Evolutionary conservation across 2,888 invertebrate genomes (phyloP).

Genomic region (Oeneis ivallda): DNA sequence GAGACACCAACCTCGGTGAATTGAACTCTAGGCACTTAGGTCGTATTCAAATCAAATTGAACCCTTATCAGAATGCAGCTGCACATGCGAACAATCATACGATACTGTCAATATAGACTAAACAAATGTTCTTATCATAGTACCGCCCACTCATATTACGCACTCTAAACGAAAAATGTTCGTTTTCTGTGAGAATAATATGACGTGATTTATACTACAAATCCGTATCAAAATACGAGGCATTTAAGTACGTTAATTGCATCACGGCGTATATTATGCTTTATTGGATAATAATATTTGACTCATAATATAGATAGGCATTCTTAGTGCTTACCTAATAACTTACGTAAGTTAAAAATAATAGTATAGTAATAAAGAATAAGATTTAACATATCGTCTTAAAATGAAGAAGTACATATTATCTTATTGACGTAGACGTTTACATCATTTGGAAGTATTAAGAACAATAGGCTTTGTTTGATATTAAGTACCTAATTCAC

Average conservation of each 20-base stretch:
- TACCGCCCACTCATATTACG: not conserved
- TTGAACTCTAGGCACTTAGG: not conserved
- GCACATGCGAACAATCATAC: conserved; percentile 13
- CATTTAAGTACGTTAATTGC: conserved; percentile 14
- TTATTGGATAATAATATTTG: conserved; percentile 29
- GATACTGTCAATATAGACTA: conserved; percentile 24
- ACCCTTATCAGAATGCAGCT: conserved; percentile 23
- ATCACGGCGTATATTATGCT: conserved; percentile 7
- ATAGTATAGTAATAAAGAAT: not conserved
- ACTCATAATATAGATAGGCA: conserved; percentile 4
- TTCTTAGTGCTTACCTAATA: not conserved
- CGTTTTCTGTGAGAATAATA: not conserved
- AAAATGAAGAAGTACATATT: not conserved
- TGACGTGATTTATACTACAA: conserved; percentile 22
- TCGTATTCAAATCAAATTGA: conserved; percentile 1
- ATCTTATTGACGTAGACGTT: conserved; percentile 6
- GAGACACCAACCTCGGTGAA: not conserved
- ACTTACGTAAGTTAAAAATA: conserved; percentile 15
- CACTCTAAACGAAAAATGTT: not conserved
- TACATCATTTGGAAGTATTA: conserved; percentile 10
- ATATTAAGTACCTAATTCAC: not conserved
- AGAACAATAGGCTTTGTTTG: conserved; percentile 14
- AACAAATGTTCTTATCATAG: conserved; percentile 20
- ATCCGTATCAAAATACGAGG: conserved; percentile 27
- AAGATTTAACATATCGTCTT: not conserved